A percentile compares a stretch with the other conserved stretches of the same genome.
phyloP scores from a whole-genome alignment of 1,140 invertebrate genomes.

The Agrilus planipennis region DNA sequence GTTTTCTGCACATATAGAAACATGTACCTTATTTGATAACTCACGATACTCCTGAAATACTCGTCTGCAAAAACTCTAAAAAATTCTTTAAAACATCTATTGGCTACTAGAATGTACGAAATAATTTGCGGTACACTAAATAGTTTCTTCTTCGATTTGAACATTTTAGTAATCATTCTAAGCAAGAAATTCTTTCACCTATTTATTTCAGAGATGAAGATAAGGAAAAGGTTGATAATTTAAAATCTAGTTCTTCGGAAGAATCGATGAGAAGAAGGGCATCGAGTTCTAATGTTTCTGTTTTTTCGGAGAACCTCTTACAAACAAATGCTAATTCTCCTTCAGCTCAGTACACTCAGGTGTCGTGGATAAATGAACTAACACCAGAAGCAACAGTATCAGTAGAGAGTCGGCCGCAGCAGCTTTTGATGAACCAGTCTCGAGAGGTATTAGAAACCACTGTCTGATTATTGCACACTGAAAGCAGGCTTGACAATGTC shows the following conservation, averaged over 20 bases:
- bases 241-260: constrained; percentile 47
- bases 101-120: too few species aligned
- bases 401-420: constrained; percentile 16
- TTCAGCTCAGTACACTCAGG: constrained; percentile 19
- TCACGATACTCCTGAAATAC: too few species aligned
- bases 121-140: too few species aligned
- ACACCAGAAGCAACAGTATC: constrained; percentile 14
- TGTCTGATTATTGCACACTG: constrained; percentile 28
- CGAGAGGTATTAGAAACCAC: constrained; percentile 37
- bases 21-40: constrained; percentile 2
- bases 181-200: too few species aligned
- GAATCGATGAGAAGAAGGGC: constrained; percentile 48
- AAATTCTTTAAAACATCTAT: too few species aligned
- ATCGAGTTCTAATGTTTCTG: constrained; percentile 47
- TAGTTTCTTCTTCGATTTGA: too few species aligned
- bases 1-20: too few species aligned
- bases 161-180: too few species aligned
- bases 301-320: constrained; percentile 34
- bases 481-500: too few species aligned
- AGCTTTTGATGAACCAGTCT: constrained; percentile 18
- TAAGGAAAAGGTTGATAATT: constrained; percentile 42
- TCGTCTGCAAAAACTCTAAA: too few species aligned
- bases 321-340: constrained; percentile 21
- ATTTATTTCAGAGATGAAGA: constrained; percentile 47
- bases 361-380: constrained; percentile 25